Evolutionary conservation across 2,888 invertebrate species (phyloP), one percentile per base, ranked within the genome.

Genomic region (Nephrotoma appendiculata): DNA sequence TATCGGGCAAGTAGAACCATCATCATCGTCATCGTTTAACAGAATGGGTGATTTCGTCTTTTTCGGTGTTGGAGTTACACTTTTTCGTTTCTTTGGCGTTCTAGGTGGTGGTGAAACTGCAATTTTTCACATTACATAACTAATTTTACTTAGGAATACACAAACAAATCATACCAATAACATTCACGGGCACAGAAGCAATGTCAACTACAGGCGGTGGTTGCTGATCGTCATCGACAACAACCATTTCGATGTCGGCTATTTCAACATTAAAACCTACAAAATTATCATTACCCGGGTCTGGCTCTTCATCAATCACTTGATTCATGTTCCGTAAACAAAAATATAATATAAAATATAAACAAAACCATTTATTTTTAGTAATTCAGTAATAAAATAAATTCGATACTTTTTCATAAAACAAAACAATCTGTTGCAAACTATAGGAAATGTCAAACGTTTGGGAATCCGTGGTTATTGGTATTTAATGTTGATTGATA

Each of bases 1-100:
- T 88, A 98, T 98, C 0, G 97, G 94, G 89, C 98, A 98, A 0
- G 93, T 93, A 89, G 94, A 93, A 0, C 95, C 96, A 86, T 95
- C 95, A 84, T 94, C 94, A 2, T 94, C 94, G n/a, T 92, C 91
- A 1, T 91, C 92, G 11, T 88, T 57, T 19, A 86, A 31, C 3
- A 44, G 15, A 3, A 86, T 86, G 6, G 86, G 44, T 41, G 86
- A n/a, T 52, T 84, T 41, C 11, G n/a, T 84, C 19, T 48, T 83
- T 43, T 86, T 84, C 41, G 19, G 44, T 15, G 86, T 86, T 71
- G 86, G 45, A 1, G 88, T 87, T 48, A 6, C 5, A 42, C 85
- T 86, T 87, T 88, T 88, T 15, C 88, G 87, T 85, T 88, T 88
- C 71, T 87, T 88, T 42, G 43, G 42, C 6, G 84, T 42, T 84